phyloP scores from a whole-genome alignment of 2,797 vertebrate genomes.

The Sciurus vulgaris region DNA sequence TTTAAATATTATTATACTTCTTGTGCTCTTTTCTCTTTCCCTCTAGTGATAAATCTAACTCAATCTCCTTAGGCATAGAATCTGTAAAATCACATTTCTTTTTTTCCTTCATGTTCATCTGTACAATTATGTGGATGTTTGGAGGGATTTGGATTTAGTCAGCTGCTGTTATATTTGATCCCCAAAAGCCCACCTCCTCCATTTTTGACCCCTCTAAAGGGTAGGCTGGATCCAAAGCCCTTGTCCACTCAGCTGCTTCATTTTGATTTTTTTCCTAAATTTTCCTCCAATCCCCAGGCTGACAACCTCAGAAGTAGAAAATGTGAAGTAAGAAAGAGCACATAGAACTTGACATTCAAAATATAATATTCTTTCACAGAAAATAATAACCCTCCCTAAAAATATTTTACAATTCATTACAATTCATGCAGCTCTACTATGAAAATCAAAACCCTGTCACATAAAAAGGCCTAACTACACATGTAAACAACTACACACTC shows the following conservation, averaged over 20 bases:
- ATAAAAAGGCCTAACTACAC: slow-evolving; percentile 66
- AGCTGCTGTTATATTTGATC: neutral
- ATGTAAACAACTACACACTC: slow-evolving; percentile 72
- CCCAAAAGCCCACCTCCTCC: neutral
- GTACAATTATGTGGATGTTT: neutral
- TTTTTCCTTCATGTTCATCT: neutral
- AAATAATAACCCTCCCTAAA: slow-evolving; percentile 73
- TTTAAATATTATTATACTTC: neutral
- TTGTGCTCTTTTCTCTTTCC: neutral
- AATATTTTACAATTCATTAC: slow-evolving; percentile 70
- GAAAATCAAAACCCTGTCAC: slow-evolving; percentile 64
- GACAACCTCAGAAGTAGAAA: neutral
- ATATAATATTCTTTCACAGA: slow-evolving; percentile 56
- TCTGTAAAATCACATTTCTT: neutral
- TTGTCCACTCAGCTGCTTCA: neutral
- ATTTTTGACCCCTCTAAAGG: neutral
- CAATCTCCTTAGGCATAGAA: neutral
- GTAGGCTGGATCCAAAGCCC: neutral
- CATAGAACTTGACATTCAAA: slow-evolving; percentile 32
- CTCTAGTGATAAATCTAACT: neutral
- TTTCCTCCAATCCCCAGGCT: neutral
- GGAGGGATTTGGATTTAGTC: neutral
- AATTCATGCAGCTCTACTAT: slow-evolving; percentile 39
- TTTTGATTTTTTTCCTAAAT: neutral
- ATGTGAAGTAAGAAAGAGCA: neutral